phyloP scores from a whole-genome alignment of 2,888 invertebrate genomes.

The Pollenia labialis region DNA sequence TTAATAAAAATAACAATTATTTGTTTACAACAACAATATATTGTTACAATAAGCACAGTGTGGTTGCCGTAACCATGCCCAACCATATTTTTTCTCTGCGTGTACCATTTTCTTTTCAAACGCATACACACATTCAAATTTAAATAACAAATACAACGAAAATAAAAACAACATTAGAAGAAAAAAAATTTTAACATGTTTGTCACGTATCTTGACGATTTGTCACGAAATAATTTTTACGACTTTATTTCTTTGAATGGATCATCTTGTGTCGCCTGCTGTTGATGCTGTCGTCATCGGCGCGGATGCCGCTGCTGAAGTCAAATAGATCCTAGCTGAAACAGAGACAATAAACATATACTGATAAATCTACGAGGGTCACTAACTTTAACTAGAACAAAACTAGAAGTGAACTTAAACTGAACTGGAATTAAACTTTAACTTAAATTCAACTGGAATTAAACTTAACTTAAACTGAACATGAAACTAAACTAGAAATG shows the following conservation, averaged over 20 bases:
- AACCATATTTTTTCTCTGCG: no score
- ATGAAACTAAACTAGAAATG: no score
- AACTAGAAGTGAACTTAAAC: no score
- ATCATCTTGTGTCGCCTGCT: conserved; percentile 68
- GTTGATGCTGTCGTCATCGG: conserved; percentile 34
- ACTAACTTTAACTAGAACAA: no score
- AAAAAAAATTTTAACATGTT: conserved; percentile 78
- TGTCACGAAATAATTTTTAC: conserved; percentile 84
- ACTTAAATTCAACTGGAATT: no score
- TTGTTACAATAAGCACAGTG: no score
- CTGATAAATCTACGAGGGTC: background rate
- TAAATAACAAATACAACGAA: conserved; percentile 75
- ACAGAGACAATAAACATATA: background rate
- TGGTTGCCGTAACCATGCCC: no score
- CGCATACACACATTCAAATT: conserved; percentile 27
- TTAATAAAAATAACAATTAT: no score
- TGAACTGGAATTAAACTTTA: no score
- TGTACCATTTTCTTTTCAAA: conserved; percentile 10
- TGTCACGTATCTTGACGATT: conserved; percentile 83
- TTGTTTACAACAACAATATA: no score
- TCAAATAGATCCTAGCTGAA: conserved; percentile 23
- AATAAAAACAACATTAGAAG: conserved; percentile 12
- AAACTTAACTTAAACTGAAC: background rate
- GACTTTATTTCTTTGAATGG: conserved; percentile 80
- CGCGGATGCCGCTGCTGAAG: conserved; percentile 21